Percentiles rank a stretch among this genome's conserved stretches.
Conservation (phyloP, 2,888 invertebrate genomes). For the Coelopa pilipes region DNA sequence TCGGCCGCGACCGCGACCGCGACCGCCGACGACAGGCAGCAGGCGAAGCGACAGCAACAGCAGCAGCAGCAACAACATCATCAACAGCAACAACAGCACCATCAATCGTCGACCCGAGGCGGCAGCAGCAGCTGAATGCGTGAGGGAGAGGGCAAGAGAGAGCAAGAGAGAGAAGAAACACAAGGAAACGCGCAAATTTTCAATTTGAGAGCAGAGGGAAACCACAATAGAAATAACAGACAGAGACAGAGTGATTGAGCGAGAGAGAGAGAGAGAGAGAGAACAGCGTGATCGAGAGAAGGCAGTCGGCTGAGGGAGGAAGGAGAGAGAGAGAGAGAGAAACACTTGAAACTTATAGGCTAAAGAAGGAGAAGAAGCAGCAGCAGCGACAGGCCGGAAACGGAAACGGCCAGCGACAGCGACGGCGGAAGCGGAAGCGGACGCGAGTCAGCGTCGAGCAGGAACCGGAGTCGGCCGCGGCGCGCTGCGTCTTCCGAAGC, state of each 20-base stretch:
- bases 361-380: conserved; percentile 28
- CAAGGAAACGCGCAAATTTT: neutral
- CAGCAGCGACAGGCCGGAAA: conserved; percentile 2
- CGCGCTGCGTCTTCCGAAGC: neutral
- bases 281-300: too few species aligned
- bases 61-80: conserved; percentile 27
- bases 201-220: conserved; percentile 3
- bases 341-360: conserved; percentile 24
- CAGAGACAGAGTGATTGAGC: conserved; percentile 17
- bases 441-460: neutral
- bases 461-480: neutral
- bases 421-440: neutral
- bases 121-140: conserved; percentile 4
- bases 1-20: conserved; percentile 33
- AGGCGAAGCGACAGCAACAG: conserved; percentile 26
- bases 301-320: conserved; percentile 22
- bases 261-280: conserved; percentile 27
- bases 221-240: conserved; percentile 7
- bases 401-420: neutral
- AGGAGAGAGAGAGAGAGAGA: conserved; percentile 14
- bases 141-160: neutral
- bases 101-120: conserved; percentile 28
- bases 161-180: conserved; percentile 31
- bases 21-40: conserved; percentile 49
- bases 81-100: conserved; percentile 18